Evolutionary conservation across 2,888 invertebrate genomes (phyloP), one percentile per base, ranked within the genome.

Genomic region (Amphipoea lucens): DNA sequence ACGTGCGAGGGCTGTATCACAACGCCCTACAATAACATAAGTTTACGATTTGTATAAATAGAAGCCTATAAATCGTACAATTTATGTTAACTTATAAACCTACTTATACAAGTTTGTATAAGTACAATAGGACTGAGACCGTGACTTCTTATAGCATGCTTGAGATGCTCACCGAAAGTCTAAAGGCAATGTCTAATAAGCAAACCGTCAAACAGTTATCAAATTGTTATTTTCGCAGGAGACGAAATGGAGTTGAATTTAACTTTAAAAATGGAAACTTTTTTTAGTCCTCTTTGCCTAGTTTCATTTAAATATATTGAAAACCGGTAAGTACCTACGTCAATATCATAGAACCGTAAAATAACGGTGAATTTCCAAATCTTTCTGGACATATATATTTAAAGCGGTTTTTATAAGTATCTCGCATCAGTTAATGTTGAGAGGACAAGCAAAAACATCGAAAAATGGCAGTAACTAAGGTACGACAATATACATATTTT

Each of bases 401-500:
- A 87, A 75, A 77, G 65, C 71, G 73, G 54, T 42, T 36, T 63
- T 74, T 14, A 62, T 23, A 29, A 29, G 29, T 29, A 74, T 67
- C n/a, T 65, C 11, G n/a, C 14, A 78, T 80, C 85, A 87, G 87
- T 87, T 68, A 68, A 72, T 72, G 74, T 63, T 76, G 42, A 77
- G 84, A 70, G 11, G 63, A 66, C 79, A n/a, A 67, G 63, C 71
- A 42, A 70, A 74, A 77, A 78, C 82, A 81, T 68, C 79, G 48
- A 45, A 85, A 79, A 83, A 87, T 87, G 87, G 81, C 76, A 70
- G 69, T 76, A 17, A 75, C 76, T 54, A 87, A 82, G 79, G 87
- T 87, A 80, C 87, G 87, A 76, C 7, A 65, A 65, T 29, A 23
- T 63, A 23, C 9, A 23, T 7, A 36, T n/a, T 5, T 20, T 9